Evolutionary conservation across 1,140 invertebrate species (phyloP).

Genomic region (Cheumatopsyche charites): DNA sequence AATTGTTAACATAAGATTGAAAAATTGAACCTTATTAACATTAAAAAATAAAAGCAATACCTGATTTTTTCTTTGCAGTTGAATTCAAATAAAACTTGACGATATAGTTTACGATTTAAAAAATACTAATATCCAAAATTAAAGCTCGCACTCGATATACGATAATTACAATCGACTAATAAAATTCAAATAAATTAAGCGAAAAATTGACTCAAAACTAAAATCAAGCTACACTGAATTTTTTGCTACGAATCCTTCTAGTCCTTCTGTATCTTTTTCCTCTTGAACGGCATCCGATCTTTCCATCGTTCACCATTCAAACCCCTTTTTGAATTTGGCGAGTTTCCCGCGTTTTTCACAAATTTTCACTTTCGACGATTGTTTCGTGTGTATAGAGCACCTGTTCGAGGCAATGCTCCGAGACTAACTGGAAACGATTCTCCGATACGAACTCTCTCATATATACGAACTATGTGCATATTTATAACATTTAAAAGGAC

Average conservation of each 20-base stretch:
- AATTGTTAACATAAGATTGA: too few relatives aligned
- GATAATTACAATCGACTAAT: too few relatives aligned
- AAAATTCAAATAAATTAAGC: too few relatives aligned
- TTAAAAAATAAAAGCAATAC: too few relatives aligned
- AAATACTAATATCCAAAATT: too few relatives aligned
- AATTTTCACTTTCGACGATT: neutral
- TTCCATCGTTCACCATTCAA: constrained; percentile 32
- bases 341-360: neutral
- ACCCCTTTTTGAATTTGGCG: neutral
- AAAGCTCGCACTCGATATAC: too few relatives aligned
- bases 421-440: constrained; percentile 4
- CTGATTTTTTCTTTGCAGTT: too few relatives aligned
- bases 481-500: constrained; percentile 28
- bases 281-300: constrained; percentile 1
- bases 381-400: neutral
- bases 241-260: constrained; percentile 21
- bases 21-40: too few relatives aligned
- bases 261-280: constrained; percentile 23
- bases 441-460: constrained; percentile 25
- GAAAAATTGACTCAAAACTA: neutral
- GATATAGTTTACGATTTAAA: too few relatives aligned
- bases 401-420: neutral
- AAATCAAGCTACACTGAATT: constrained; percentile 24
- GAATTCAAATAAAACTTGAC: too few relatives aligned
- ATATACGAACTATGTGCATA: neutral